phyloP scores from a whole-genome alignment of 2,113 vertebrate genomes.

The Eurystomus gularis region DNA sequence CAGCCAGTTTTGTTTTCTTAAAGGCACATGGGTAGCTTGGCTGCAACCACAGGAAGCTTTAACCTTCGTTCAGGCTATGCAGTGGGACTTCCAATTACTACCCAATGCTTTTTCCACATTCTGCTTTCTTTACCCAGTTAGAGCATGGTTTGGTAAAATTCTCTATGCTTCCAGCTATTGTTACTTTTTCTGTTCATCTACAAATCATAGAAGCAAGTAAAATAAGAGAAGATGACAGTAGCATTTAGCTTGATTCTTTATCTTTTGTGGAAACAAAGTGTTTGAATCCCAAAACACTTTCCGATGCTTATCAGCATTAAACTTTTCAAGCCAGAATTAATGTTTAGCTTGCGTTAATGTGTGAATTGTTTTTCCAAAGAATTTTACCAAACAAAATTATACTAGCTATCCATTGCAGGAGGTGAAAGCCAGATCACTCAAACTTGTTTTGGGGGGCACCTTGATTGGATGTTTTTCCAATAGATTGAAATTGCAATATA shows the following conservation, averaged over 20 bases:
- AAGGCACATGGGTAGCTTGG: background rate
- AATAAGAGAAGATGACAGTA: background rate
- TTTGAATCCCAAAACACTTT: background rate
- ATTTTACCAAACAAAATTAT: background rate
- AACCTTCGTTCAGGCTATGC: background rate
- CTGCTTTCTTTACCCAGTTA: background rate
- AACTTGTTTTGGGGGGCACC: background rate
- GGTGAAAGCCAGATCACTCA: background rate
- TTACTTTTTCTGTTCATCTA: background rate
- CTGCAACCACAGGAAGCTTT: background rate
- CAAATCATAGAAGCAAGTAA: background rate
- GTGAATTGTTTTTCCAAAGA: background rate
- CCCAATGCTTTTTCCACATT: background rate
- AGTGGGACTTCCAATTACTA: background rate
- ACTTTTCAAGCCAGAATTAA: background rate
- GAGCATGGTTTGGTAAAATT: background rate
- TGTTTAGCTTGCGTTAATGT: background rate
- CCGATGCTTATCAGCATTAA: background rate
- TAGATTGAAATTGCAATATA: background rate
- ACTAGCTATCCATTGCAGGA: background rate
- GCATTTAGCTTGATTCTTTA: background rate
- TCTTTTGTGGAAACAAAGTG: background rate
- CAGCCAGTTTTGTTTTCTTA: background rate
- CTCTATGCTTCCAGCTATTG: background rate
- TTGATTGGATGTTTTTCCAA: background rate